Percentiles rank a stretch among this genome's conserved stretches.
Evolutionary conservation across 2,113 vertebrate species (phyloP).

Genomic region (Myocastor coypus): DNA sequence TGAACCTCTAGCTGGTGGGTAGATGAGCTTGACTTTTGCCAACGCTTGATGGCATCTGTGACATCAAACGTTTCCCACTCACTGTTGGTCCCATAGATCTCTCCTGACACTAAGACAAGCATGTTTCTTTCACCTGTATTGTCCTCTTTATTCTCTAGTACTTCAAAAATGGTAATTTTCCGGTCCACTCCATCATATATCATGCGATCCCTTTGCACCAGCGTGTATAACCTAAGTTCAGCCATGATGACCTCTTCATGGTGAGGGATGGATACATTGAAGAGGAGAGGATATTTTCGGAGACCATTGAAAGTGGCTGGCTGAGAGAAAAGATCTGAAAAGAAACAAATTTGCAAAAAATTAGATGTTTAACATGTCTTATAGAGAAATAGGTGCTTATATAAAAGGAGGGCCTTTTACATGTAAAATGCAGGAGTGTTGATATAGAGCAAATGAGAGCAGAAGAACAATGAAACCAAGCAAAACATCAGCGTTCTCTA

Average conservation of each 20-base stretch:
- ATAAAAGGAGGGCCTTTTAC: neutral
- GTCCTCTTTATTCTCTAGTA: constrained; percentile 81
- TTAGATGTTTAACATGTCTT: neutral
- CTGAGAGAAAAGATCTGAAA: constrained; percentile 91
- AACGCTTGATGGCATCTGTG: constrained; percentile 91
- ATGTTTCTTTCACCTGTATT: constrained; percentile 77
- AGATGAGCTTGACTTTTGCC: constrained; percentile 90
- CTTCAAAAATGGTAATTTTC: constrained; percentile 95
- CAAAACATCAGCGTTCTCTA: neutral
- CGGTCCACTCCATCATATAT: constrained; percentile 92
- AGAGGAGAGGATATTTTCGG: constrained; percentile 94
- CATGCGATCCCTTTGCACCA: constrained; percentile 92
- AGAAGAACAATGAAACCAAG: neutral
- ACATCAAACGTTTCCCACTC: constrained; percentile 98
- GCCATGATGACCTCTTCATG: constrained; percentile 95
- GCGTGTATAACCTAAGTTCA: constrained; percentile 95
- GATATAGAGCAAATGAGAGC: neutral
- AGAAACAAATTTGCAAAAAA: constrained; percentile 27
- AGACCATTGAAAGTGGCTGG: constrained; percentile 86
- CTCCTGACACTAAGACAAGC: constrained; percentile 91
- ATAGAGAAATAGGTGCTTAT: constrained; percentile 36
- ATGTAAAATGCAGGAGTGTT: neutral
- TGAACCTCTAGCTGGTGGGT: constrained; percentile 95
- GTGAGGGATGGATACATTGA: constrained; percentile 96
- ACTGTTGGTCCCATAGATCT: constrained; percentile 92